Base-by-base conservation (phyloP, 2,797 vertebrate genomes). In the Iguana delicatissima region DNA sequence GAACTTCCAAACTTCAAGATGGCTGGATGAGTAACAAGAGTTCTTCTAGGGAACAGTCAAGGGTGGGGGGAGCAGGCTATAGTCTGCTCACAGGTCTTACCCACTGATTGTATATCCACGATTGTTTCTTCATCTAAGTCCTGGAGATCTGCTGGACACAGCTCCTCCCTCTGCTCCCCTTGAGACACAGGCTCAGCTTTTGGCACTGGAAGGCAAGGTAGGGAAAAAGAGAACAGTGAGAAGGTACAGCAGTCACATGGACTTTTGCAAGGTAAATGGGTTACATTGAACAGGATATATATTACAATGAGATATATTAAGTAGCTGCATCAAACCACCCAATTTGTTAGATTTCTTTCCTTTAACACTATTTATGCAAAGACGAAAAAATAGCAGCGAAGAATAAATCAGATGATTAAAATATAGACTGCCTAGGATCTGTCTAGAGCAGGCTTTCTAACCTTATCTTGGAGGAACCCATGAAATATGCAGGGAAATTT, bases 11-110 rank as follows among this genome's bases (percentile, higher is more conserved):
- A 42, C 38, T 8, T 46, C 24, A 77, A 13, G 8, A 46, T 77
- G 74, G 38, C 74, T 35, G 9, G 38, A 13, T 20, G n/a, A 77
- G 18, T 46, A 46, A 46, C 42, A 46, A 46, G 42, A 77, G 42
- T 77, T 77, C 7, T 74, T 20, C 22, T 26, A 42, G 74, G 35
- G 38, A 74, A 74, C 35, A 18, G 35, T n/a, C 3, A 46, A 10
- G 10, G 26, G 42, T 4, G 8, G 3, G 4, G 1, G 1, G 64
- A n/a, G 26, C 8, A 3, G 22, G 20, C 35, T 35, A 1, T 20
- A 18, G 4, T 74, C 20, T 3, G 2, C 16, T 2, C 22, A 76
- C 6, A 4, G 9, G 38, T 46, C 42, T 79, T 50, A 79, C 76
- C 42, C 4, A 3, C 9, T 50, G 76, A 50, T 79, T 12, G 10